Conservation (phyloP, 2,797 vertebrate genomes). For the Peromyscus attwateri region DNA sequence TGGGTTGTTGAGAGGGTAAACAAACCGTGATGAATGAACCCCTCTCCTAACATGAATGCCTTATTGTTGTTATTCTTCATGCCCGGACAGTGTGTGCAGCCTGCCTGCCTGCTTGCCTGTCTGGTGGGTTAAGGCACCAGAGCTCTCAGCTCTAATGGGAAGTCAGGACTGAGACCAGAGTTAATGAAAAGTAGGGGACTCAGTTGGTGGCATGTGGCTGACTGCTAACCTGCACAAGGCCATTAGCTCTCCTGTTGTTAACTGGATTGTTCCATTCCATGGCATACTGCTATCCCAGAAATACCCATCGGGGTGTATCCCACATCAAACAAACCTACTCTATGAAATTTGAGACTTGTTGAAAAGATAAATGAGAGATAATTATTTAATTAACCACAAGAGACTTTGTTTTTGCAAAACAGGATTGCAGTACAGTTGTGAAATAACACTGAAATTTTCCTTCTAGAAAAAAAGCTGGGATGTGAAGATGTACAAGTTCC, state of each 20-base stretch:
- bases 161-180: slow-evolving; percentile 57
- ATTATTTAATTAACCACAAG: slow-evolving; percentile 74
- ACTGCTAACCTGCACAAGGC: slow-evolving; percentile 44
- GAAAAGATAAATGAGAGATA: slow-evolving; percentile 60
- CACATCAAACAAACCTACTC: slow-evolving; percentile 28
- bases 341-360: slow-evolving; percentile 43
- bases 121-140: slow-evolving; percentile 45
- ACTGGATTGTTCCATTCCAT: slow-evolving; percentile 12
- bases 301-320: slow-evolving; percentile 21
- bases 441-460: slow-evolving; percentile 41
- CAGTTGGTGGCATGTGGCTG: slow-evolving; percentile 35
- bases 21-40: slow-evolving; percentile 67
- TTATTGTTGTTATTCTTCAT: slow-evolving; percentile 76
- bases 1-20: slow-evolving; percentile 72
- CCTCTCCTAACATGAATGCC: slow-evolving; percentile 68
- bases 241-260: slow-evolving; percentile 52
- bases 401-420: slow-evolving; percentile 62
- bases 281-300: slow-evolving; percentile 32
- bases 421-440: slow-evolving; percentile 22
- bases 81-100: slow-evolving; percentile 55
- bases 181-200: slow-evolving; percentile 57
- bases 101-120: not conserved
- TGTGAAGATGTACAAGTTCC: not conserved
- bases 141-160: not conserved
- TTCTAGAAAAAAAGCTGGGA: slow-evolving; percentile 36